phyloP scores from a whole-genome alignment of 2,797 vertebrate species.

The Acrocephalus scirpaceus region DNA sequence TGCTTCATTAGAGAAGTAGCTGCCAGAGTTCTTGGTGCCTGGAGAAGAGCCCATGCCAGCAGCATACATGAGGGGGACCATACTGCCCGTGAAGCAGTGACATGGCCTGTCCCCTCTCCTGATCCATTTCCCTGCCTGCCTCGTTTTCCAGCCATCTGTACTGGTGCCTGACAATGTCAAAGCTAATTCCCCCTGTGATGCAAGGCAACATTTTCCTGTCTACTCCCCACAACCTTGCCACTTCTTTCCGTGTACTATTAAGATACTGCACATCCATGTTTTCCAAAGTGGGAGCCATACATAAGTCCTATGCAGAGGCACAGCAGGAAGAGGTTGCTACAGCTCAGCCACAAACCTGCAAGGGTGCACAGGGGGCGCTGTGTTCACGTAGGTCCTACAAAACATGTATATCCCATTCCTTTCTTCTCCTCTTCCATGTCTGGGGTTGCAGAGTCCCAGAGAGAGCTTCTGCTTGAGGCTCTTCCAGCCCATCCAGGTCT shows the following conservation, averaged over 20 bases:
- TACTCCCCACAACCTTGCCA: background rate
- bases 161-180: conserved; percentile 40
- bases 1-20: background rate
- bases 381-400: background rate
- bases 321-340: background rate
- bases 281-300: background rate
- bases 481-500: background rate
- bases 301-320: background rate
- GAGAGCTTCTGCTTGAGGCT: background rate
- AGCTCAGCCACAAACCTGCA: background rate
- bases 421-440: background rate
- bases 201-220: background rate
- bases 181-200: background rate
- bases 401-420: background rate
- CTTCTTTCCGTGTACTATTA: background rate
- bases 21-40: background rate
- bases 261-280: background rate
- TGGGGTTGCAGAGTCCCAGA: background rate
- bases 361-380: fast-evolving
- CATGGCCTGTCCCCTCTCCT: conserved; percentile 10
- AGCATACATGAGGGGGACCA: background rate
- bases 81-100: background rate
- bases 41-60: background rate
- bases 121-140: conserved; percentile 22
- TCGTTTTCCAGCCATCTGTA: conserved; percentile 35